Evolutionary conservation across 2,888 invertebrate species (phyloP).

Genomic region (Microplitis manilae): DNA sequence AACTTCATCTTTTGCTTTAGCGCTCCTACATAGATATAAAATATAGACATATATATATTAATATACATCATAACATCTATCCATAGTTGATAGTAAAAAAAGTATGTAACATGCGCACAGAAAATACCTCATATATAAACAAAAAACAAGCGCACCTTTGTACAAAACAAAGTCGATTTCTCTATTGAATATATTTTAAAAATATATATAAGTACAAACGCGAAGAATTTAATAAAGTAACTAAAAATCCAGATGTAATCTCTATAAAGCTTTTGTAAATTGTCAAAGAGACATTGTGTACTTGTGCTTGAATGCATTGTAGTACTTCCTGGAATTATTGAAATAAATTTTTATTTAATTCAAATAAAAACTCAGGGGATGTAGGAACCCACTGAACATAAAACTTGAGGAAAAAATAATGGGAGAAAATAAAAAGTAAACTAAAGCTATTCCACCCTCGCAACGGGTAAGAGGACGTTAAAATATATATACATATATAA

Average conservation of each 20-base stretch:
- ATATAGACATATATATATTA: conserved; percentile 33
- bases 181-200: neutral
- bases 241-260: neutral
- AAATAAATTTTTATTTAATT: conserved; percentile 1
- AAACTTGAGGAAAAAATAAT: neutral
- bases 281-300: conserved; percentile 1
- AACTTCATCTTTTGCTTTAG: conserved; percentile 15
- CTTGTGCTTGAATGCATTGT: neutral
- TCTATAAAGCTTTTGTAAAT: neutral
- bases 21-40: conserved; percentile 11
- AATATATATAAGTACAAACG: neutral
- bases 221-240: neutral
- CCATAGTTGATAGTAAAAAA: neutral
- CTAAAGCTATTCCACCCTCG: neutral
- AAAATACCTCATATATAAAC: neutral
- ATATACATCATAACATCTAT: conserved; percentile 26
- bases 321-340: neutral
- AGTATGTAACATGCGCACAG: neutral
- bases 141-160: neutral
- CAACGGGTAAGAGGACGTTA: neutral
- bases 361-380: conserved; percentile 9
- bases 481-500: neutral
- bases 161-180: conserved; percentile 37
- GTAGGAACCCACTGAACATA: neutral
- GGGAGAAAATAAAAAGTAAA: neutral